Evolutionary conservation across 2,888 invertebrate species (phyloP).

Genomic region (Aspidapion aeneum): DNA sequence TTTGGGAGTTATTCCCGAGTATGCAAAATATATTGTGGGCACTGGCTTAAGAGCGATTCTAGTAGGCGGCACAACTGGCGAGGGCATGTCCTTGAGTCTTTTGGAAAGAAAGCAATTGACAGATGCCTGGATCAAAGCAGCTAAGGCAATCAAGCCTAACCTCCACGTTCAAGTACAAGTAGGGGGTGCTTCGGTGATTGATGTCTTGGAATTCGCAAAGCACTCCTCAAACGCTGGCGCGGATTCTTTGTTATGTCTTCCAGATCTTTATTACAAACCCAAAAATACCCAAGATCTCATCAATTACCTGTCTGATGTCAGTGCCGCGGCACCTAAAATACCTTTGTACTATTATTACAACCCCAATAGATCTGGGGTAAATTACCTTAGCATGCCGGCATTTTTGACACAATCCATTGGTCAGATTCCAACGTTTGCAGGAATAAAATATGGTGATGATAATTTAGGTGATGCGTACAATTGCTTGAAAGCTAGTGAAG

Average conservation of each 20-base stretch:
- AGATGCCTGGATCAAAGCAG: not conserved
- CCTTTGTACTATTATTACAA: not conserved
- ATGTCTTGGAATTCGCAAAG: not conserved
- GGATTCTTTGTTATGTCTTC: not conserved
- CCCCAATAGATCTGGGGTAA: not conserved
- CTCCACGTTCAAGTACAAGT: not conserved
- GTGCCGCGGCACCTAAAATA: not conserved
- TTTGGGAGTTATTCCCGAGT: not conserved
- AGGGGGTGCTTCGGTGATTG: not conserved
- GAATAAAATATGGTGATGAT: not conserved
- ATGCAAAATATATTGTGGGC: not conserved
- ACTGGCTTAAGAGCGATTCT: not conserved
- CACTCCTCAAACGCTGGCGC: not conserved
- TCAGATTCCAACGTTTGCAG: not conserved
- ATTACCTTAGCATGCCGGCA: not conserved
- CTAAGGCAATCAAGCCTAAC: not conserved
- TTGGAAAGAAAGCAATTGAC: not conserved
- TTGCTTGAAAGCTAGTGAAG: not conserved
- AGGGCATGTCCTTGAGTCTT: not conserved
- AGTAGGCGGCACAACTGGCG: not conserved
- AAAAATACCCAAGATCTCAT: not conserved
- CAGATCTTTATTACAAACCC: not conserved
- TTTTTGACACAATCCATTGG: not conserved
- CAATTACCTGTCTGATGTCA: not conserved
- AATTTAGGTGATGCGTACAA: not conserved